A percentile compares a stretch with the other conserved stretches of the same genome.
These are phyloP conservation scores for Callaeas wilsoni DNA, from an alignment of 2,113 vertebrate species.

Conservation along the genomic window DNA sequence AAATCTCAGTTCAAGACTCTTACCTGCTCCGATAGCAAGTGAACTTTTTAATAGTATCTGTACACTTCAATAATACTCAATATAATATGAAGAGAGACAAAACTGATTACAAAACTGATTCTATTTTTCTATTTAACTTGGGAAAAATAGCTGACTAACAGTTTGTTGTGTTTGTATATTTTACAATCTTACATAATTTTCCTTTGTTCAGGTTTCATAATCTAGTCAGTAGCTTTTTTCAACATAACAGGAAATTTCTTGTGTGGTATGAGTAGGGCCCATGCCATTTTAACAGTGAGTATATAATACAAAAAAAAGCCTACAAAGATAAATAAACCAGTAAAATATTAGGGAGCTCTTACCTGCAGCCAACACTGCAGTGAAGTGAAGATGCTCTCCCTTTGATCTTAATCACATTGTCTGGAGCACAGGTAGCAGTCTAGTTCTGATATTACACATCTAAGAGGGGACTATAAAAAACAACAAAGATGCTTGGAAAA, in stretches of 20 bases:
- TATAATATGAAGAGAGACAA: background rate
- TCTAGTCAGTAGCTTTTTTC: background rate
- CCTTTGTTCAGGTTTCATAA: background rate
- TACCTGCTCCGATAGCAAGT: background rate
- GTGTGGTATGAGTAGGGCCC: background rate
- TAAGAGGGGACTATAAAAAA: background rate
- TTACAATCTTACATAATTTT: conserved; percentile 15
- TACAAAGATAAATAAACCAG: background rate
- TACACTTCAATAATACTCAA: conserved; percentile 12
- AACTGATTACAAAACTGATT: background rate
- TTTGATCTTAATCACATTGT: background rate
- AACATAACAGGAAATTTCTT: background rate
- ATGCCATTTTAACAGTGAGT: background rate
- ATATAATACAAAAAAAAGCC: background rate
- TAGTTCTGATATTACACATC: background rate
- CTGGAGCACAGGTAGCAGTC: background rate
- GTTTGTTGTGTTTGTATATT: background rate
- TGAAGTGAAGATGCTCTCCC: background rate
- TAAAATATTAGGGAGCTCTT: background rate
- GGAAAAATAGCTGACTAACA: conserved; percentile 21
- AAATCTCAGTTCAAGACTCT: background rate
- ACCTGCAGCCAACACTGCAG: background rate
- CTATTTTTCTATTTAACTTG: conserved; percentile 36
- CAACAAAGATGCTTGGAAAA: background rate
- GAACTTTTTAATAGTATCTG: background rate